These are phyloP conservation scores for Liparis tanakae DNA, from an alignment of 2,797 vertebrate genomes.

Conservation along the genomic window DNA sequence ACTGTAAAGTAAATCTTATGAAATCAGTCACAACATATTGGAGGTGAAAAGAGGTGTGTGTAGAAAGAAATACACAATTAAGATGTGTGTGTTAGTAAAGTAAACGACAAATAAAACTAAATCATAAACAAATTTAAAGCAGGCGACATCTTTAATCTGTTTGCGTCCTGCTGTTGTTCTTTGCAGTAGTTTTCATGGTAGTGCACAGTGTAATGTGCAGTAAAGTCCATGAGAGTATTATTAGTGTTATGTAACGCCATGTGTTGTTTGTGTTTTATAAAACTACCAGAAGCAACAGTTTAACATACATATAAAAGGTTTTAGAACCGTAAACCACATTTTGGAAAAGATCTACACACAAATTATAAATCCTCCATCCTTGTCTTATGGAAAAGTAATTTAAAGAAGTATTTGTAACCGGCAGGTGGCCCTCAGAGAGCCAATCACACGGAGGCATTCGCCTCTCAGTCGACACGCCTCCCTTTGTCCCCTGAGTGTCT, in stretches of 20 bases:
- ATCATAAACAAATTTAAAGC: background rate
- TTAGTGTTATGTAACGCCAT: background rate
- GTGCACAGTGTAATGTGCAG: background rate
- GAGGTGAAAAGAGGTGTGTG: background rate
- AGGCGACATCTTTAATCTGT: background rate
- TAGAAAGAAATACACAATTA: slow-evolving; percentile 1
- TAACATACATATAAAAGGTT: background rate
- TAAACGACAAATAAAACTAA: background rate
- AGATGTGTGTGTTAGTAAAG: background rate
- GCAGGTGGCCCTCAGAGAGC: background rate
- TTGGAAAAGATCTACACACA: background rate
- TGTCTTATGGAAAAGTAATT: too few species aligned
- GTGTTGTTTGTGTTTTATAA: background rate
- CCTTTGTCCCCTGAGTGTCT: background rate
- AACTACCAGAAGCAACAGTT: background rate
- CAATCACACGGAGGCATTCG: background rate
- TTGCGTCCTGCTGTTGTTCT: background rate
- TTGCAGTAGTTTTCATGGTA: background rate
- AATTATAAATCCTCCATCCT: background rate
- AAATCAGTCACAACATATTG: background rate
- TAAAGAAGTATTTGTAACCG: too few species aligned
- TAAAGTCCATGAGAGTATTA: background rate
- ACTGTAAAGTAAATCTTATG: background rate
- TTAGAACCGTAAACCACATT: background rate
- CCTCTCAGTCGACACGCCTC: background rate